A percentile compares a stretch with the other conserved stretches of the same genome.
These are phyloP conservation scores for Zoanthus sansibaricus DNA, from an alignment of 92 coral and sea anemone genomes.

Conservation along the genomic window DNA sequence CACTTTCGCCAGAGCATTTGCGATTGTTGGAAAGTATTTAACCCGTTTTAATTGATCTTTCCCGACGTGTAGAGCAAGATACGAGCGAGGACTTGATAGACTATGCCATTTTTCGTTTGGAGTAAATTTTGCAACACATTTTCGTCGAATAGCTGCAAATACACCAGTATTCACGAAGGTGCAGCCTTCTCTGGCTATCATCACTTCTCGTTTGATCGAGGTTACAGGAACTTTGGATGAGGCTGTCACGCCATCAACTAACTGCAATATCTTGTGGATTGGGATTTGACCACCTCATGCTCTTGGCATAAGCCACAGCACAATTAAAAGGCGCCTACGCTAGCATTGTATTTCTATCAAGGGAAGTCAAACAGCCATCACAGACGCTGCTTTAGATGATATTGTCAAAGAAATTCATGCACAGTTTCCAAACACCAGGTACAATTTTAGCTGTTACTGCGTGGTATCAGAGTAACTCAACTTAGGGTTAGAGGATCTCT, in stretches of 20 bases:
- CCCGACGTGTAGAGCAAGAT: slow-evolving; percentile 69
- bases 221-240: slow-evolving; percentile 16
- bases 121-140: slow-evolving; percentile 40
- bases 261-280: slow-evolving; percentile 66
- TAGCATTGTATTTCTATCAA: slow-evolving; percentile 65
- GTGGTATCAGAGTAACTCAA: slow-evolving; percentile 58
- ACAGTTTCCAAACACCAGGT: slow-evolving; percentile 63
- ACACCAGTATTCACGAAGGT: slow-evolving; percentile 39
- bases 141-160: slow-evolving; percentile 27
- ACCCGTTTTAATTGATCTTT: slow-evolving; percentile 53
- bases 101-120: slow-evolving; percentile 50
- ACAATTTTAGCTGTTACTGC: slow-evolving; percentile 43
- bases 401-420: slow-evolving; percentile 43
- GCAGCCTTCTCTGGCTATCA: slow-evolving; percentile 39
- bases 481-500: slow-evolving; percentile 69
- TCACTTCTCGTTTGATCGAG: slow-evolving; percentile 27
- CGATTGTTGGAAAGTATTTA: slow-evolving; percentile 36
- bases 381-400: slow-evolving; percentile 45
- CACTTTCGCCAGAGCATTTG: slow-evolving; percentile 27
- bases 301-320: slow-evolving; percentile 67
- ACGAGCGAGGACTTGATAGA: slow-evolving; percentile 59
- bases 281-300: slow-evolving; percentile 46
- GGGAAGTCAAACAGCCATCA: slow-evolving; percentile 27
- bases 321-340: slow-evolving; percentile 67
- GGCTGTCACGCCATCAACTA: slow-evolving; percentile 3